A percentile compares a stretch with the other conserved stretches of the same genome.
Evolutionary conservation across 2,797 vertebrate genomes (phyloP).

Genomic region (Rhabdophis nuchalis): DNA sequence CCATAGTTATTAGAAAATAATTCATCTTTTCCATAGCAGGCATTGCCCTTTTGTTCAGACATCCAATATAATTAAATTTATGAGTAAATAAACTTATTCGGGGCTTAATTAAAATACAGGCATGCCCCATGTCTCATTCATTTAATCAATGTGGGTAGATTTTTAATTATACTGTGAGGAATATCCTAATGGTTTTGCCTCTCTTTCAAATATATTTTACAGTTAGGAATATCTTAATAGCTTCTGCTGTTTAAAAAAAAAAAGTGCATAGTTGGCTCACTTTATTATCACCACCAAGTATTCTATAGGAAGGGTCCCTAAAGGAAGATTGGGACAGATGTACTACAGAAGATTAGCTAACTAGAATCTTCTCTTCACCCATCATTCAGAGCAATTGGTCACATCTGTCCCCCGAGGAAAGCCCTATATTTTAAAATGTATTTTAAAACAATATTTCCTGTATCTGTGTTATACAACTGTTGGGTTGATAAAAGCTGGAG

Average conservation of each 20-base stretch:
- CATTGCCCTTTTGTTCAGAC: constrained; percentile 22
- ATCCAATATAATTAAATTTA: constrained; percentile 42
- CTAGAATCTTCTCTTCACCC: background rate
- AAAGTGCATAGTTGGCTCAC: background rate
- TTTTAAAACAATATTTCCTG: background rate
- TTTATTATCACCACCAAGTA: background rate
- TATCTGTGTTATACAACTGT: background rate
- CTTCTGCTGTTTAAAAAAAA: background rate
- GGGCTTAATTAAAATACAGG: constrained; percentile 45
- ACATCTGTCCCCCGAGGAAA: background rate
- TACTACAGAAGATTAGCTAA: background rate
- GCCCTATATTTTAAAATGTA: background rate
- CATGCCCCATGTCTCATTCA: constrained; percentile 34
- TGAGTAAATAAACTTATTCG: constrained; percentile 30
- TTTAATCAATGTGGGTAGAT: constrained; percentile 13
- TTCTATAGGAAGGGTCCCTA: background rate
- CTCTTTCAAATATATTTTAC: background rate
- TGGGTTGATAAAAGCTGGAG: background rate
- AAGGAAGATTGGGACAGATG: background rate
- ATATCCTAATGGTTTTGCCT: constrained; percentile 28
- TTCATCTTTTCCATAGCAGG: constrained; percentile 31
- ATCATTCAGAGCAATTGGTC: background rate
- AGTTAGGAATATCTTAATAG: background rate
- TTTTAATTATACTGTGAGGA: constrained; percentile 27
- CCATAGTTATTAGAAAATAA: constrained; percentile 34